phyloP scores from a whole-genome alignment of 2,888 invertebrate genomes.

The Biston betularia region DNA sequence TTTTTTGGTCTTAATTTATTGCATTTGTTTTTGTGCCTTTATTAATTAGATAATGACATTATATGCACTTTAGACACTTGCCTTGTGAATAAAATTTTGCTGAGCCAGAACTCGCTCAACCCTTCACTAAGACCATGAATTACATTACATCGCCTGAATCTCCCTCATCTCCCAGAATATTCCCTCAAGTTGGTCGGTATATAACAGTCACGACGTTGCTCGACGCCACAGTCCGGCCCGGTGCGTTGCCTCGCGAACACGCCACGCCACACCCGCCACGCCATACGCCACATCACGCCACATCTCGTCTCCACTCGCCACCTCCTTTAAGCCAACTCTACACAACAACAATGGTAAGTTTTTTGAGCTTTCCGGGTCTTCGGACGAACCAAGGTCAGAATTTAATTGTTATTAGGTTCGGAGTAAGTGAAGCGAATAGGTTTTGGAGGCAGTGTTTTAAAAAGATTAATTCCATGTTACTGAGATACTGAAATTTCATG shows the following conservation, averaged over 20 bases:
- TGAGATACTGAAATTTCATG: neutral
- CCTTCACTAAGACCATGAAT: neutral
- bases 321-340: slow-evolving; percentile 6
- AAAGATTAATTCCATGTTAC: neutral
- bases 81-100: no score
- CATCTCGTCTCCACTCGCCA: slow-evolving; percentile 19
- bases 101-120: neutral
- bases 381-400: slow-evolving; percentile 24
- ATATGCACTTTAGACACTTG: no score
- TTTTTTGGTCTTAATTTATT: no score
- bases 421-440: slow-evolving; percentile 32
- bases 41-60: no score
- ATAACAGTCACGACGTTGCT: slow-evolving; percentile 48
- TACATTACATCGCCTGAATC: neutral
- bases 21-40: no score
- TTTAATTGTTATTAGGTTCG: slow-evolving; percentile 27
- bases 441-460: neutral
- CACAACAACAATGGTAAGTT: slow-evolving; percentile 42
- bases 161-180: slow-evolving; percentile 59
- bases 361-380: slow-evolving; percentile 25
- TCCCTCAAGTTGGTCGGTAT: slow-evolving; percentile 46
- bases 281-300: slow-evolving; percentile 40
- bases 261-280: slow-evolving; percentile 58
- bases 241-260: slow-evolving; percentile 81
- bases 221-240: slow-evolving; percentile 72